phyloP scores from a whole-genome alignment of 2,888 invertebrate species.

The Volucella inanis region DNA sequence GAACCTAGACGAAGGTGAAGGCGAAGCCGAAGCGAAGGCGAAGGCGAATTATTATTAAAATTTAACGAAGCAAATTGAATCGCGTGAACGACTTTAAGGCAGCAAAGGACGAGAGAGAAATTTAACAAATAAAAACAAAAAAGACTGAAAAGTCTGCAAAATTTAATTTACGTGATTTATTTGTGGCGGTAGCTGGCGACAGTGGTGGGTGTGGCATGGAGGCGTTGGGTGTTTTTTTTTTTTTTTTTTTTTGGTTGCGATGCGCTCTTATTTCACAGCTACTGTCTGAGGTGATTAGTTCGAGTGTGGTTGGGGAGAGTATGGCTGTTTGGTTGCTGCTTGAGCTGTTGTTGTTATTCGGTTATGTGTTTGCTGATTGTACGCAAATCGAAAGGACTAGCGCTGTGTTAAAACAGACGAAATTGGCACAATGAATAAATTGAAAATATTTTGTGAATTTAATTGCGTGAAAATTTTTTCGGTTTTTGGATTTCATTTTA shows the following conservation, averaged over 20 bases:
- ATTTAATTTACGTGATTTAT: slow-evolving; percentile 73
- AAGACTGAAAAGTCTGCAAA: slow-evolving; percentile 66
- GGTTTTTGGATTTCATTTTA: slow-evolving; percentile 41
- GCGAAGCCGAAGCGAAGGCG: slow-evolving; percentile 56
- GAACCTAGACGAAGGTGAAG: neutral
- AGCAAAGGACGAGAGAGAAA: slow-evolving; percentile 64
- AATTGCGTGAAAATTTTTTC: slow-evolving; percentile 66
- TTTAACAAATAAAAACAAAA: slow-evolving; percentile 59
- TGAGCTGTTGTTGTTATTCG: neutral
- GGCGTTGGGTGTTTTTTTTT: slow-evolving; percentile 24
- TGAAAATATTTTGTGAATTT: slow-evolving; percentile 64
- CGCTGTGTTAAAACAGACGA: slow-evolving; percentile 30
- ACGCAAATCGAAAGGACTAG: slow-evolving; percentile 22
- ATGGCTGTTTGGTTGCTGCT: neutral
- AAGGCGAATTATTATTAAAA: slow-evolving; percentile 74
- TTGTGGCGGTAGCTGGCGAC: slow-evolving; percentile 67
- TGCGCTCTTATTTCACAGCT: slow-evolving; percentile 15
- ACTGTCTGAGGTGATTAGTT: slow-evolving; percentile 46
- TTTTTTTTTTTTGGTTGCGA: neutral
- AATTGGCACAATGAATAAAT: slow-evolving; percentile 68
- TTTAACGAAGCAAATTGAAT: slow-evolving; percentile 75
- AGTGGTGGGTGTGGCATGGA: slow-evolving; percentile 31
- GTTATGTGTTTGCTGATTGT: slow-evolving; percentile 33
- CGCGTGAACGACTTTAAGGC: slow-evolving; percentile 74
- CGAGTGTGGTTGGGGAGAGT: slow-evolving; percentile 3